A percentile compares a stretch with the other conserved stretches of the same genome.
Conservation (phyloP, 2,113 vertebrate genomes). For the Nannobrachium achirus region DNA sequence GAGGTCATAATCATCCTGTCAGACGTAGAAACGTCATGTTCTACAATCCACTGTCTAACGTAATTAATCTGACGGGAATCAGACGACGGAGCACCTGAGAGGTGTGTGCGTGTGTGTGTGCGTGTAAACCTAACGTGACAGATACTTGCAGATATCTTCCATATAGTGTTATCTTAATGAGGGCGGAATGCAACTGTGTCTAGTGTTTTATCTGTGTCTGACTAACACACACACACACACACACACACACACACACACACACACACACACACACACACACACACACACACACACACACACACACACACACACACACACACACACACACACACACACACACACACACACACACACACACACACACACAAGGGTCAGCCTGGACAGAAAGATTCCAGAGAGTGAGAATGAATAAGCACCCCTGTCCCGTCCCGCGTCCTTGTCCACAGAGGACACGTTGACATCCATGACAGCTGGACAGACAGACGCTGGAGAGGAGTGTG, state of each 20-base stretch:
- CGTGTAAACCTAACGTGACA: conserved; percentile 11
- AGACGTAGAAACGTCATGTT: conserved; percentile 1
- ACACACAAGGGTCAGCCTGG: conserved; percentile 5
- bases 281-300: neutral
- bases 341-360: conserved; percentile 19
- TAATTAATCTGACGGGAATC: conserved; percentile 26
- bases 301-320: neutral
- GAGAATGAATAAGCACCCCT: neutral
- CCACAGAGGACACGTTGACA: conserved; percentile 27
- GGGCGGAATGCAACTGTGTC: conserved; percentile 7
- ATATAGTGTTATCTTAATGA: conserved; percentile 32
- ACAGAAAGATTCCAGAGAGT: conserved; percentile 42
- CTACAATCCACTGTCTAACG: neutral
- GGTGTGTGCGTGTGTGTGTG: conserved; percentile 6
- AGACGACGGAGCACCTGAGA: conserved; percentile 29
- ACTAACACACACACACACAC: neutral
- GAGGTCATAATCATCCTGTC: conserved; percentile 63
- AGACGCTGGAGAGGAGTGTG: conserved; percentile 16
- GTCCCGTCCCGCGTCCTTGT: neutral
- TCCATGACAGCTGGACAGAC: conserved; percentile 5
- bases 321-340: too few species aligned
- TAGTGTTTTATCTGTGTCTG: neutral
- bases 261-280: too few species aligned
- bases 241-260: neutral
- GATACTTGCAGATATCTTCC: neutral